Base-by-base conservation (phyloP, 1,140 invertebrate genomes). In the Spodoptera frugiperda region DNA sequence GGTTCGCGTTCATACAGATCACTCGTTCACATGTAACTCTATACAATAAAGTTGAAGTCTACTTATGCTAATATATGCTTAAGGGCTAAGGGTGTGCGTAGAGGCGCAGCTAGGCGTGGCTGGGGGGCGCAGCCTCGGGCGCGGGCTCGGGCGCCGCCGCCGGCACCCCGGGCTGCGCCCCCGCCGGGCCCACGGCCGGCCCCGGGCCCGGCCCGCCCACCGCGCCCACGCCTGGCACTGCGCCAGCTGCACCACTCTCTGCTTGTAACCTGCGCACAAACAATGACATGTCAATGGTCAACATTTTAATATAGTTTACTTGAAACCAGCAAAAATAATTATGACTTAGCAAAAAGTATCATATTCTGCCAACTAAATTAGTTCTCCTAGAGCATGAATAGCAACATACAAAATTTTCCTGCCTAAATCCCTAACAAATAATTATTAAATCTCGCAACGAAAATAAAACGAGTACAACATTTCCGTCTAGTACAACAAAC, bases 241-340 rank as follows among this genome's bases (percentile, higher is more conserved):
- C 33, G n/a, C 44, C 51, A 33, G 51, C 78, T 0, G 73, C 87
- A 21, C 86, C 88, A 25, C 80, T 83, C 76, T 91, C 88, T 15
- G 84, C 85, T 78, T 91, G 89, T 67, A 91, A 68, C 78, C 89
- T 90, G 55, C 53, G 68, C 12, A 76, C 15, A 39, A 9, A 39
- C 33, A 57, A 3, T 14, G 14, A 59, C 14, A 25, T 63, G 5
- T 8, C 25, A 19, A 39, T 54, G 8, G 0, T 1, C 33, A 33
- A 33, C 11, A 10, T 39, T 12, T 14, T 1, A 46, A 17, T 3
- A 59, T 1, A 6, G 33, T 39, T 6, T 39, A 39, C 2, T 33
- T 33, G 33, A 33, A 33, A 33, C 33, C 33, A 3, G 25, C 25
- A 39, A 6, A 39, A 39, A 9, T 39, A 39, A 39, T 9, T 39